These are phyloP conservation scores for Threskiornis aethiopicus DNA, from an alignment of 2,797 vertebrate genomes.

Conservation along the genomic window DNA sequence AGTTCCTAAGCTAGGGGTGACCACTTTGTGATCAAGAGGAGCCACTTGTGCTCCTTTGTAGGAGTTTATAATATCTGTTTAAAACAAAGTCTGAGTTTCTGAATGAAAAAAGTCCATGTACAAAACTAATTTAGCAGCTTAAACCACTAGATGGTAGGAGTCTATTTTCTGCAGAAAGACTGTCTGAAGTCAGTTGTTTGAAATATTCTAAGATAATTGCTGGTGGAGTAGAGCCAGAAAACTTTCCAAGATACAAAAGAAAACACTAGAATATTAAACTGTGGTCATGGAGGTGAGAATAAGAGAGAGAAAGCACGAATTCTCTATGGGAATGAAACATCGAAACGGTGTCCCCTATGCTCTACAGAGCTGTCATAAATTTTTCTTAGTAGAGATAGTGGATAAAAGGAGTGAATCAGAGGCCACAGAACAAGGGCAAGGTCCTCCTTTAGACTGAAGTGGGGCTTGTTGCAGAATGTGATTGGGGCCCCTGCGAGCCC, in stretches of 20 bases:
- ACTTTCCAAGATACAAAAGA: neutral
- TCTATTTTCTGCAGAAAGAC: neutral
- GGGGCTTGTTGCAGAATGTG: neutral
- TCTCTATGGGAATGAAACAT: neutral
- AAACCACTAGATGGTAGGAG: neutral
- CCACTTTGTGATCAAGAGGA: neutral
- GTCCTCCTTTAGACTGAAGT: neutral
- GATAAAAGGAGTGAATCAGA: neutral
- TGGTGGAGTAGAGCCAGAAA: neutral
- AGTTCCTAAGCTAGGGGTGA: neutral
- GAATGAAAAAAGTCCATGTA: neutral
- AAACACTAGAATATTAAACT: neutral
- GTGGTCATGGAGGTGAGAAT: neutral
- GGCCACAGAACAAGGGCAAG: neutral
- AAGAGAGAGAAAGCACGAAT: neutral
- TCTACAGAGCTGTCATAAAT: neutral
- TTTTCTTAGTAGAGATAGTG: neutral
- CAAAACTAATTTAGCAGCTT: neutral
- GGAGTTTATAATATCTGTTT: neutral
- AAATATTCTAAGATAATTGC: neutral
- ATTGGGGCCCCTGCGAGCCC: neutral
- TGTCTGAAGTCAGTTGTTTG: neutral
- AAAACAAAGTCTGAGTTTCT: neutral
- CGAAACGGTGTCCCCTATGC: accelerated
- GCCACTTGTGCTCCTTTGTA: neutral